A percentile compares a stretch with the other conserved stretches of the same genome.
These are phyloP conservation scores for Notodonta ziczac DNA, from an alignment of 2,888 invertebrate genomes.

Conservation along the genomic window DNA sequence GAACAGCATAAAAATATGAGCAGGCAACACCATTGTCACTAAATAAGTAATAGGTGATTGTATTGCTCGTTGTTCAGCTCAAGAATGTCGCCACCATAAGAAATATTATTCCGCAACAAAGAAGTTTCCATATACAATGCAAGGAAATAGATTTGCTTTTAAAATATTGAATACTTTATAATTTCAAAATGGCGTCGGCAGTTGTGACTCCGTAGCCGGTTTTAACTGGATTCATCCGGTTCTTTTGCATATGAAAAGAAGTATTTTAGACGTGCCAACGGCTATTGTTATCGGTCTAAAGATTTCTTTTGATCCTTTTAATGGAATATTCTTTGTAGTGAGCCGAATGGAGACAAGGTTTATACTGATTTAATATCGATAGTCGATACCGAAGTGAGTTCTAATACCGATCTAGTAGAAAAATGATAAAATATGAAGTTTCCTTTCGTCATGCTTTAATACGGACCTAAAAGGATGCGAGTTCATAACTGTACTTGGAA, in stretches of 20 bases:
- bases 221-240: constrained; percentile 40
- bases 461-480: no score
- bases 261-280: constrained; percentile 32
- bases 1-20: no score
- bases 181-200: constrained; percentile 33
- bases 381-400: no score
- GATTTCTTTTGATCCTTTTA: constrained; percentile 34
- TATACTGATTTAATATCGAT: not conserved
- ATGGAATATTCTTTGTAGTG: constrained; percentile 21
- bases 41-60: no score
- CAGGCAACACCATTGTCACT: no score
- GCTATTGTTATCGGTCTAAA: constrained; percentile 31
- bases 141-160: constrained; percentile 6
- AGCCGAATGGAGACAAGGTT: not conserved
- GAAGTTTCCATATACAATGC: no score
- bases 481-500: no score
- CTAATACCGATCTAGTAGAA: not conserved
- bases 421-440: not conserved
- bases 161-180: constrained; percentile 24
- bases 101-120: no score
- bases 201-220: constrained; percentile 31
- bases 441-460: no score
- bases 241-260: constrained; percentile 44
- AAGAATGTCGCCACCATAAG: no score
- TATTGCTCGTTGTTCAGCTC: no score